Base-by-base conservation (phyloP, 2,797 vertebrate species). In the Sebastes jordani region DNA sequence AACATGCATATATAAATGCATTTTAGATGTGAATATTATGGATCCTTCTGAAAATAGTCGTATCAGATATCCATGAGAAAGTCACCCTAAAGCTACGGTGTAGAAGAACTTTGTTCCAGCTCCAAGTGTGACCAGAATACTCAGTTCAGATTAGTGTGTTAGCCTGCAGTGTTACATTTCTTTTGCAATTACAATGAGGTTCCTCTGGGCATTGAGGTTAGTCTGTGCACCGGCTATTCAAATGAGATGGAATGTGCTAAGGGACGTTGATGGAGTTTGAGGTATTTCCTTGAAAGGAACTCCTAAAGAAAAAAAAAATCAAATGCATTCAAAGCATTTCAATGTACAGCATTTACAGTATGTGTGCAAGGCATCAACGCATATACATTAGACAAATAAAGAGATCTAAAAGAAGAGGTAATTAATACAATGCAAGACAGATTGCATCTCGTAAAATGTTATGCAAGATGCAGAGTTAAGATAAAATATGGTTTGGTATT, bases 171-270 rank as follows among this genome's bases (percentile, higher is more conserved):
- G 84, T 92, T 87, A 80, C 85, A 83, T 93, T 95, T 91, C 87
- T 91, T 71, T 85, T 86, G 85, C 88, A 87, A 89, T 91, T 92
- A 90, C 90, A 91, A 80, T 87, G 78, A 87, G 84, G 78, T 80
- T 91, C 86, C 83, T 90, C 82, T 86, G 88, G 89, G 88, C 84
- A 80, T 83, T 89, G 90, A 92, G 92, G 89, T 93, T 85, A 88
- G 83, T 89, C 81, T 86, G 79, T 79, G 76, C 76, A 82, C 77
- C 58, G 66, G 77, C 75, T 85, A 79, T 87, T 93, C 76, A 86
- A 86, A 91, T 89, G 88, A 91, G 81, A 68, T 82, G 85, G 90
- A 91, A 90, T 88, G 86, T 71, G 82, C 81, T 79, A 76, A 72
- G 86, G 83, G 85, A 90, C 78, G 80, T 92, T 83, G 83, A 92